Conservation (phyloP, 2,113 vertebrate species). For the Paratilapia polleni region DNA sequence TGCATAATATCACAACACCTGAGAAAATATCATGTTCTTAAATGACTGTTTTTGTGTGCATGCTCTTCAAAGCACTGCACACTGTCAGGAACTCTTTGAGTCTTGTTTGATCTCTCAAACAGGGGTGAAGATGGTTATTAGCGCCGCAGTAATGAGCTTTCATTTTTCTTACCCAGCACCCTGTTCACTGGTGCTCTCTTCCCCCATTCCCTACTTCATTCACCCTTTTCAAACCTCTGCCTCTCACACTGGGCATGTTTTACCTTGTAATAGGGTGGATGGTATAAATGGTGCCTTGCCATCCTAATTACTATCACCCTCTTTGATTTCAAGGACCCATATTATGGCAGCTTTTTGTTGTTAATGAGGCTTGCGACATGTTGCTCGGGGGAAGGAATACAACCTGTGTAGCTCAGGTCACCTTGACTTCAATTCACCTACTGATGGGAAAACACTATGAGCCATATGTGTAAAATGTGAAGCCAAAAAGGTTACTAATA, state of each 20-base stretch:
- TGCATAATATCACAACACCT: neutral
- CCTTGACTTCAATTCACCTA: neutral
- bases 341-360: conserved; percentile 19
- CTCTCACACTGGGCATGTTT: conserved; percentile 4
- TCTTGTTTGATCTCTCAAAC: conserved; percentile 45
- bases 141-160: conserved; percentile 44
- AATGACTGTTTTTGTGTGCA: neutral
- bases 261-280: neutral
- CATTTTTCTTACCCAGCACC: conserved; percentile 2
- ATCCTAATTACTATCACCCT: conserved; percentile 17
- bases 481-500: neutral
- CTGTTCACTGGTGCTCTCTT: neutral
- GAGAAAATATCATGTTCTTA: neutral
- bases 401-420: neutral
- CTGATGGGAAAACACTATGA: neutral
- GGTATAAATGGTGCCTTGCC: conserved; percentile 1
- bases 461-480: neutral
- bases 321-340: conserved; percentile 37
- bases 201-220: neutral
- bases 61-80: conserved; percentile 1
- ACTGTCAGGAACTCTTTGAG: conserved; percentile 1
- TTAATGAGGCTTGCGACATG: conserved; percentile 2
- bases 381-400: neutral
- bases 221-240: neutral
- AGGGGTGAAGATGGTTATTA: conserved; percentile 25